Conservation (phyloP, 2,888 invertebrate genomes). For the Drosophila mulleri region DNA sequence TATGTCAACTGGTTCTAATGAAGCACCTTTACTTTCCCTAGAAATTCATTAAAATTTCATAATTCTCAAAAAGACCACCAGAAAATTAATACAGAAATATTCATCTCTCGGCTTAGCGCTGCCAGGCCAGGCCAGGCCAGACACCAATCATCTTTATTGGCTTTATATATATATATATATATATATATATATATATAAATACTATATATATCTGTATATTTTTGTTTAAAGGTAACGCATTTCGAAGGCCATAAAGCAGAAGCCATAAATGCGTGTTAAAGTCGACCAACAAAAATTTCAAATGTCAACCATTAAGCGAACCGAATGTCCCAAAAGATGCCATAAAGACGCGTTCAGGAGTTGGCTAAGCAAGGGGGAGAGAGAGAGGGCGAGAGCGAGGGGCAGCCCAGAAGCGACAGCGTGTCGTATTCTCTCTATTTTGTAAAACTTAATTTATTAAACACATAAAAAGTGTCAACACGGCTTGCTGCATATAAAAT, state of each 20-base stretch:
- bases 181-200: not conserved
- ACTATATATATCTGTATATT: not conserved
- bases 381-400: not conserved
- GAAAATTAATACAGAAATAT: constrained; percentile 2
- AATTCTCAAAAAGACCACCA: constrained; percentile 39
- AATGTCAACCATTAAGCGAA: constrained; percentile 72
- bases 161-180: constrained; percentile 11
- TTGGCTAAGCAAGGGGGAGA: not conserved
- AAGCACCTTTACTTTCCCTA: constrained; percentile 33
- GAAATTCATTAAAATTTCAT: constrained; percentile 51
- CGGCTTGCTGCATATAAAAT: constrained; percentile 77
- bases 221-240: constrained; percentile 51
- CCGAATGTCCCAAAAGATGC: constrained; percentile 36
- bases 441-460: constrained; percentile 78
- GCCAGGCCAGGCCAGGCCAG: constrained; percentile 47
- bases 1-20: constrained; percentile 1
- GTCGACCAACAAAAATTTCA: constrained; percentile 60
- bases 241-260: constrained; percentile 71
- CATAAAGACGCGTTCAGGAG: not conserved
- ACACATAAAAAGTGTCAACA: constrained; percentile 82
- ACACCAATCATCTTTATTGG: constrained; percentile 74
- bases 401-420: constrained; percentile 37
- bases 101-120: constrained; percentile 19
- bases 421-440: constrained; percentile 64
- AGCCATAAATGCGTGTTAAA: constrained; percentile 75